Evolutionary conservation across 2,888 invertebrate species (phyloP).

Genomic region (Pseudanteris insignis): DNA sequence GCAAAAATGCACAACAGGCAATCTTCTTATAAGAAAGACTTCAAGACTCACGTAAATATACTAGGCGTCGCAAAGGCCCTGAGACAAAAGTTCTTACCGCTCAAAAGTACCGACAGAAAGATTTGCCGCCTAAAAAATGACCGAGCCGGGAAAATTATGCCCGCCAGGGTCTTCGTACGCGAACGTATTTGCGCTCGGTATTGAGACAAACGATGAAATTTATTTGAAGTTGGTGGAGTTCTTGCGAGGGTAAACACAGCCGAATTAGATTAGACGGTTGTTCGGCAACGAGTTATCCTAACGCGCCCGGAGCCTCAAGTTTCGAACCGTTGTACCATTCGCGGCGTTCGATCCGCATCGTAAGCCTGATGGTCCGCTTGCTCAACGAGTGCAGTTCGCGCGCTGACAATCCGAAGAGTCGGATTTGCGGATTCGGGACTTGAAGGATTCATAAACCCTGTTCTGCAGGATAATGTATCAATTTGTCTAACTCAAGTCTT

Average conservation of each 20-base stretch:
- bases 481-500: background rate
- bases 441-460: slow-evolving; percentile 12
- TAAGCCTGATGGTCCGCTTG: slow-evolving; percentile 29
- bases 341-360: slow-evolving; percentile 20
- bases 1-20: too few species aligned
- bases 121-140: slow-evolving; percentile 17
- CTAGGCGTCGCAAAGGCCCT: background rate
- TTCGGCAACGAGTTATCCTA: slow-evolving; percentile 25
- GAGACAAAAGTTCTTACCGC: slow-evolving; percentile 9
- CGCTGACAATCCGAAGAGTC: slow-evolving; percentile 24
- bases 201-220: slow-evolving; percentile 27
- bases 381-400: slow-evolving; percentile 27
- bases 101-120: slow-evolving; percentile 13
- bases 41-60: too few species aligned
- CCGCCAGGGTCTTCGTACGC: background rate
- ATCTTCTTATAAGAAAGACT: too few species aligned
- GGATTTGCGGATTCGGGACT: slow-evolving; percentile 8
- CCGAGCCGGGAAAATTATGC: slow-evolving; percentile 25
- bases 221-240: slow-evolving; percentile 7
- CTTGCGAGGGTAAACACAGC: slow-evolving; percentile 29
- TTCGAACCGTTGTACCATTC: slow-evolving; percentile 29
- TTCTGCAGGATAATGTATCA: slow-evolving; percentile 5
- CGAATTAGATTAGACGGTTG: slow-evolving; percentile 37
- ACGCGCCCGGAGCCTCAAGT: slow-evolving; percentile 20
- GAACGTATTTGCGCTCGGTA: slow-evolving; percentile 9